Evolutionary conservation across 2,113 vertebrate species (phyloP).

Genomic region (Aptenodytes forsteri): DNA sequence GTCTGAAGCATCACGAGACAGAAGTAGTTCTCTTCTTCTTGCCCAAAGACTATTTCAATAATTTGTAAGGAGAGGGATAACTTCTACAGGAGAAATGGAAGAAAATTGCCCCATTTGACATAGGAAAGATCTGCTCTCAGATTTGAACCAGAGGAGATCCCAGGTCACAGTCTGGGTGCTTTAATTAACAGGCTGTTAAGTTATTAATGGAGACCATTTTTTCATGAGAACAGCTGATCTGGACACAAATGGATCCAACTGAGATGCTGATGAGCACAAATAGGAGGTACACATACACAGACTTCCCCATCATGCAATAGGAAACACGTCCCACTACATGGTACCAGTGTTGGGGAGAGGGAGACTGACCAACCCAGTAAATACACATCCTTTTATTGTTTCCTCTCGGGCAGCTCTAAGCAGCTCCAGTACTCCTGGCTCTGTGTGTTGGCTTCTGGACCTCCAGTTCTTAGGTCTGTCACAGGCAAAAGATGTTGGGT

Average conservation of each 20-base stretch:
- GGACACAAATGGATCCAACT: neutral
- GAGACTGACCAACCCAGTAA: neutral
- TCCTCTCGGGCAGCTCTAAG: neutral
- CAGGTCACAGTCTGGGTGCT: neutral
- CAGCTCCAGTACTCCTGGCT: neutral
- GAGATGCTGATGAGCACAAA: neutral
- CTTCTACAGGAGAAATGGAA: neutral
- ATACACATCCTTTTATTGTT: neutral
- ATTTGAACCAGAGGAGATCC: neutral
- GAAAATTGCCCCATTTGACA: neutral
- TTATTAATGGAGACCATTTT: neutral
- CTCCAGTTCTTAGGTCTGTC: neutral
- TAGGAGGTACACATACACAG: neutral
- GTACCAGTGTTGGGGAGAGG: neutral
- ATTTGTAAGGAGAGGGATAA: neutral
- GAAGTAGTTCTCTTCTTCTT: neutral
- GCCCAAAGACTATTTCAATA: neutral
- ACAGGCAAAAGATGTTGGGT: neutral
- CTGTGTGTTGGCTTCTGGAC: neutral
- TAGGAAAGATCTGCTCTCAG: neutral
- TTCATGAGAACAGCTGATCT: neutral
- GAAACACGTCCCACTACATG: neutral
- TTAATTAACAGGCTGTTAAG: neutral
- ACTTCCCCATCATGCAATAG: neutral
- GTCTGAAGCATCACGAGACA: neutral